Evolutionary conservation across 2,797 vertebrate species (phyloP), one percentile per base, ranked within the genome.

Genomic region (Microchirus variegatus): DNA sequence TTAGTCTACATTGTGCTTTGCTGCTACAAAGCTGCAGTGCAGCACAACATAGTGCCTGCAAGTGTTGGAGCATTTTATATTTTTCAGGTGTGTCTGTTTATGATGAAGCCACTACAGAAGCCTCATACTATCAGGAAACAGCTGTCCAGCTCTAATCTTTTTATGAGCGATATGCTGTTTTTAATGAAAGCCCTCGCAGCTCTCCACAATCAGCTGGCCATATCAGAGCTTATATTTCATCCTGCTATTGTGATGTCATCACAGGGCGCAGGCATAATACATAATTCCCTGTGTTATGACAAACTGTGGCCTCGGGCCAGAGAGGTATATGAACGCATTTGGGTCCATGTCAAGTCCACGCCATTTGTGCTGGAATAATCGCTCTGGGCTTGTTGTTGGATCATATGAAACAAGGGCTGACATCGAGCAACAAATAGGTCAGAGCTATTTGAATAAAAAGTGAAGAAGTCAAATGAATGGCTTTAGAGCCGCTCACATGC

Each of bases 191-290:
- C 91, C 91, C 91, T 91, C 63, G 90, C 92, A 91, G 91, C 91
- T 85, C 85, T 81, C 79, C 77, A 87, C 92, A 93, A 94, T 93
- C 92, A 91, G 87, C 75, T 81, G 77, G 70, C 89, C 91, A 92
- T 92, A 94, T 94, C 93, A 92, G 74, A 75, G 90, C 90, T 89
- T 93, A 93, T 93, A 92, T 93, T 93, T 93, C 92, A 93, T 93
- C 91, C 91, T 84, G 91, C 88, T 92, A 88, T 92, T 90, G 91
- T 93, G 92, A 93, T 94, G 92, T 93, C 92, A 93, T 93, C 90
- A 90, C 81, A 75, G 73, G 91, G 88, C 89, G 69, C 89, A 78
- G 89, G 80, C 88, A 85, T 91, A 90, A 93, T 93, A 92, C 90
- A 93, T 93, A 93, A 94, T 94, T 93, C 92, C 88, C 90, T 77